Evolutionary conservation across 1,140 invertebrate species (phyloP).

Genomic region (Achatina immaculata): DNA sequence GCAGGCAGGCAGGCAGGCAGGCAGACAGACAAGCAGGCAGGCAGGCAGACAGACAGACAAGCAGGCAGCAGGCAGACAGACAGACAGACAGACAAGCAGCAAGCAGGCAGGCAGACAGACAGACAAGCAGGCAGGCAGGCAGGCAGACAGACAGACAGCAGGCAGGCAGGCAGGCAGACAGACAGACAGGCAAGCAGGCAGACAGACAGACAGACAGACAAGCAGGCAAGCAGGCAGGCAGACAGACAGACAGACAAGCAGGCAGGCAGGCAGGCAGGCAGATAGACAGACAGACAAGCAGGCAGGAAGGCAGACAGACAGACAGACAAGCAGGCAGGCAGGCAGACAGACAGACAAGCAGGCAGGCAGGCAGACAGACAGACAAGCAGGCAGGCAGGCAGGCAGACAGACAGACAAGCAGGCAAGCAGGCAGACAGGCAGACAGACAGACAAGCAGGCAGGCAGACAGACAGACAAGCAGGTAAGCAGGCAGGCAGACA

Average conservation of each 20-base stretch:
- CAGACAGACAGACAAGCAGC: conserved; percentile 15
- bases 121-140: conserved; percentile 11
- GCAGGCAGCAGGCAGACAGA: conserved; percentile 27
- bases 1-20: conserved; percentile 13
- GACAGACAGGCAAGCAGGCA: conserved; percentile 1
- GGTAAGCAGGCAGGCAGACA: too few species aligned
- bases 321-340: conserved; percentile 10
- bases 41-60: neutral
- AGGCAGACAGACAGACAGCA: conserved; percentile 14
- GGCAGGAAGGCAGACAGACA: conserved; percentile 11
- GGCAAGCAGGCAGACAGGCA: too few species aligned
- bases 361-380: too few species aligned
- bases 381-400: too few species aligned
- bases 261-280: conserved; percentile 10
- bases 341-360: conserved; percentile 10
- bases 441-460: too few species aligned
- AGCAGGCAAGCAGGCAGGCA: neutral
- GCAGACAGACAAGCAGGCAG: too few species aligned
- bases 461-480: too few species aligned
- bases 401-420: too few species aligned
- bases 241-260: conserved; percentile 24
- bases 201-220: too few species aligned
- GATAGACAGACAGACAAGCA: conserved; percentile 20
- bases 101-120: conserved; percentile 16
- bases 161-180: conserved; percentile 14